Base-by-base conservation (phyloP, 2,888 invertebrate genomes). In the Blastobasis adustella region DNA sequence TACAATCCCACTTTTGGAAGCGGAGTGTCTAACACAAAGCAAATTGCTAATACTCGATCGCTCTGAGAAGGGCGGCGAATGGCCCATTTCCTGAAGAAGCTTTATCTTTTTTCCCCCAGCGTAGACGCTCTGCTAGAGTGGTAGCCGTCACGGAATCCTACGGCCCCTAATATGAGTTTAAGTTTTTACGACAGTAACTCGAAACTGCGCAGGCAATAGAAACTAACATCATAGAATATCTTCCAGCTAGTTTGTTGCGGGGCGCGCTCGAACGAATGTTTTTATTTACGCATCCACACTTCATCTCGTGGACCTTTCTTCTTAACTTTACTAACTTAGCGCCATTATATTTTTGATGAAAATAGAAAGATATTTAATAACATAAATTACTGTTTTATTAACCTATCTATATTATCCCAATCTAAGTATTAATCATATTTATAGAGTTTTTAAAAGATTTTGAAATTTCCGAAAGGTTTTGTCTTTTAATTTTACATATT, bases 41-140 rank as follows among this genome's bases (percentile, higher is more conserved):
- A 82, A 84, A 82, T 82, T 79, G 79, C 76, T 77, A 79, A 78
- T 79, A 77, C 78, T 69, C 78, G 72, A 82, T 81, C 73, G 76
- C 74, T 76, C 69, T 69, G 71, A 64, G 63, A 76, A 78, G 77
- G 75, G 76, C 76, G 65, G 69, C 59, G 75, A 82, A 80, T 80
- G 74, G 73, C 62, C 79, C 73, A 79, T 82, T 84, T 83, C 78
- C 79, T 76, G 71, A 55, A 73, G 73, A 63, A 76, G 71, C 73
- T 80, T 80, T 79, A 79, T 79, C 74, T 76, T 73, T 78, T 49
- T 75, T 71, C 68, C 61, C 60, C 57, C 58, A 51, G 56, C 64
- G 58, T 57, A 61, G 61, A 60, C 61, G 60, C 58, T 54, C 47
- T 38, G 43, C 46, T 39, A 47, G 47, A 65, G 63, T 58, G 60